Percentiles rank a stretch among this genome's conserved stretches.
Conservation (phyloP, 2,888 invertebrate species). For the Alcis repandata region DNA sequence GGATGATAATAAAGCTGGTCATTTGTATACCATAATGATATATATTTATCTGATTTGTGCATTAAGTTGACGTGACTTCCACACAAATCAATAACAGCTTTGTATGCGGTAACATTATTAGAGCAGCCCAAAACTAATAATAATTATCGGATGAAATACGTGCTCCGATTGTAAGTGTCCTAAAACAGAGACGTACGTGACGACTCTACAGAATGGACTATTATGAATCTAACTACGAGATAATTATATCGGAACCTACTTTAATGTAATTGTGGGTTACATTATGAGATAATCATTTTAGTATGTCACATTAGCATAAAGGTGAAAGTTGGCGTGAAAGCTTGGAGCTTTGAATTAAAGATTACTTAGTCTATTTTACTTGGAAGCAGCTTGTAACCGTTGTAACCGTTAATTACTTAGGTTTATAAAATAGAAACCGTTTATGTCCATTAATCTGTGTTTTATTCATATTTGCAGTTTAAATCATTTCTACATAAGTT, state of each 20-base stretch:
- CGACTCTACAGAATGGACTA: slow-evolving; percentile 30
- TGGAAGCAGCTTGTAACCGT: too few species aligned
- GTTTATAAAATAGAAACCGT: too few species aligned
- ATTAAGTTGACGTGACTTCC: not conserved
- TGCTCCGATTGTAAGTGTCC: slow-evolving; percentile 35
- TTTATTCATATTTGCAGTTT: too few species aligned
- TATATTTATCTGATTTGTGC: too few species aligned
- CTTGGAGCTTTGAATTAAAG: not conserved
- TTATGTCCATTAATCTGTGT: too few species aligned
- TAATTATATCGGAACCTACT: slow-evolving; percentile 2
- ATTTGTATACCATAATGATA: too few species aligned
- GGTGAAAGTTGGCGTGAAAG: not conserved
- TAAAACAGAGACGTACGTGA: slow-evolving; percentile 37
- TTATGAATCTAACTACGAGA: slow-evolving; percentile 15
- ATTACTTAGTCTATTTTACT: too few species aligned
- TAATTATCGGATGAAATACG: slow-evolving; percentile 45
- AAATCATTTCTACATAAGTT: not conserved
- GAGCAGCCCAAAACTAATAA: slow-evolving; percentile 36
- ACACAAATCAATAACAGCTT: slow-evolving; percentile 17
- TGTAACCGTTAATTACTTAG: too few species aligned
- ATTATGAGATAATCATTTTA: not conserved
- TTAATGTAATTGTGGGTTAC: slow-evolving; percentile 3
- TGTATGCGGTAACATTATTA: slow-evolving; percentile 27
- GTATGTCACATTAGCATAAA: not conserved
- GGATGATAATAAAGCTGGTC: too few species aligned